Base-by-base conservation (phyloP, 2,888 invertebrate species). In the Calliopum simillimum region DNA sequence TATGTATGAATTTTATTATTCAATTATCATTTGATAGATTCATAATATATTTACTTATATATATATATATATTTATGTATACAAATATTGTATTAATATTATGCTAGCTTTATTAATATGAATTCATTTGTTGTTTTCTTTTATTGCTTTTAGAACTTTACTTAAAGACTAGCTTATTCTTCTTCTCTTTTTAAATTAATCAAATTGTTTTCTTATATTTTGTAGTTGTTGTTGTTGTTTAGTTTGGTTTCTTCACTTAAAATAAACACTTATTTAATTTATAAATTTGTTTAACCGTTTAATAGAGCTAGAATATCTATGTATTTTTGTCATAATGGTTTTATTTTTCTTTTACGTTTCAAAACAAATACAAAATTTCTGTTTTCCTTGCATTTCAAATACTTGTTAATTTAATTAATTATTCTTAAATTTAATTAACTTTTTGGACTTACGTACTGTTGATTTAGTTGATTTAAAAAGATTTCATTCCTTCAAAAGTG, bases 141-240 rank as follows among this genome's bases (percentile, higher is more conserved):
- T 82, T 84, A 84, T 84, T 84, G 85, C 84, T 84, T 84, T 83
- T 85, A 84, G 84, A 85, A 84, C 81, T 80, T 84, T 79, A 79
- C 84, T 85, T 85, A 85, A 80, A 78, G 82, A 82, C 23, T 79
- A 79, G 76, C 76, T 79, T 74, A 76, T 72, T 76, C 68, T 74
- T 69, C n/a, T n/a, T n/a, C n/a, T n/a, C n/a, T 65, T 74, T 70
- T 71, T 74, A 74, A 66, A 70, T 71, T 71, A 65, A 61, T 51
- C 72, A 53, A 62, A 21, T 72, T 70, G 61, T 68, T 68, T 79
- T 80, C 76, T 78, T 59, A 63, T 68, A 63, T 70, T 46, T 69
- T 71, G 59, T 16, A 65, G 58, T 65, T 73, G 47, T 64, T 77
- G 77, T 78, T 76, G 74, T 77, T 75, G 73, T 70, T 64, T 69